phyloP scores from a whole-genome alignment of 2,113 vertebrate species.

The Jaculus jaculus region DNA sequence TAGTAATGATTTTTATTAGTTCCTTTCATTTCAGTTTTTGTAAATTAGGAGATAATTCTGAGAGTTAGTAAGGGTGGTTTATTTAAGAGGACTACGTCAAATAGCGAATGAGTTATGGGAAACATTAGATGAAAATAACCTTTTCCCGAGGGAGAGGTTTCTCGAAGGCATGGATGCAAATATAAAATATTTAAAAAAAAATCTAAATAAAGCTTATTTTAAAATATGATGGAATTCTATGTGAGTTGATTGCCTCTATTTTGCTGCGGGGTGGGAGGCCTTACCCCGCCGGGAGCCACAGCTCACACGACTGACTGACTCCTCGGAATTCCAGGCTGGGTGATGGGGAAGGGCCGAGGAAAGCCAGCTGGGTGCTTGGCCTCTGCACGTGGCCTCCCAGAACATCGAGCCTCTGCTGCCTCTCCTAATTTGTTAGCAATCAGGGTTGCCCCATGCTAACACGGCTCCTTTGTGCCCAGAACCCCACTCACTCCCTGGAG shows the following conservation, averaged over 20 bases:
- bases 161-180: constrained; percentile 95
- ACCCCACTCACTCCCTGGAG: not conserved
- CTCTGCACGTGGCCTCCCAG: not conserved
- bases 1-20: constrained; percentile 84
- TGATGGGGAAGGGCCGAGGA: constrained; percentile 27
- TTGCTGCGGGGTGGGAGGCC: constrained; percentile 63
- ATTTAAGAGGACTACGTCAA: constrained; percentile 91
- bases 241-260: constrained; percentile 79
- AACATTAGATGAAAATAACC: constrained; percentile 88
- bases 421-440: not conserved
- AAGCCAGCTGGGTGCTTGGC: constrained; percentile 66
- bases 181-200: constrained; percentile 88
- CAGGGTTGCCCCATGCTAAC: not conserved
- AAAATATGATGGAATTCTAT: constrained; percentile 89
- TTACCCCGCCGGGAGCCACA: constrained; percentile 5
- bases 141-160: constrained; percentile 86
- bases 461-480: not conserved
- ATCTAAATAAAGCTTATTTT: constrained; percentile 99
- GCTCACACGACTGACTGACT: not conserved
- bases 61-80: constrained; percentile 93
- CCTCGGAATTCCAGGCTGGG: constrained; percentile 25
- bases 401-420: not conserved
- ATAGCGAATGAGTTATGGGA: constrained; percentile 90
- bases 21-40: constrained; percentile 92
- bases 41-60: constrained; percentile 93